Base-by-base conservation (phyloP, 1,140 invertebrate genomes). In the Ladona fulva region DNA sequence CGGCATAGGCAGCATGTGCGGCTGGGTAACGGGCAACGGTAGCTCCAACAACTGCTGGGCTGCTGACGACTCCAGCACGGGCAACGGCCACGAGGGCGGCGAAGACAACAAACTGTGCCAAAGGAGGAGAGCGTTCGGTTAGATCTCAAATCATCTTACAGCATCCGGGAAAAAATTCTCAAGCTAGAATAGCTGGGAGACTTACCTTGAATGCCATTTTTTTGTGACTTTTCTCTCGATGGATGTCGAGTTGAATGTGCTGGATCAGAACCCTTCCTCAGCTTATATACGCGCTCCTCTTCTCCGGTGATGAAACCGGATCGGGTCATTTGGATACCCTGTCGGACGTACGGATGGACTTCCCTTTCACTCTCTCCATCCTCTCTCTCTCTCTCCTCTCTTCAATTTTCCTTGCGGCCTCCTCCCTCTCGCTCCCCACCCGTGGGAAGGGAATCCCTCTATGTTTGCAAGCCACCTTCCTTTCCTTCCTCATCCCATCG, bases 1-100 rank as follows among this genome's bases (percentile, higher is more conserved):
- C n/a, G 44, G 75, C 42, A 74, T 78, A 74, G 8, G 82, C 79
- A 52, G 84, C 83, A 22, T 44, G 78, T 29, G 24, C 25, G 22
- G 77, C 74, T 14, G 52, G 73, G 25, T 29, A 37, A 77, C 74
- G 24, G 42, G 80, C 59, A 7, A 74, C 79, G 42, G 44, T 77
- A 24, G 44, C 19, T 74, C 29, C 19, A 42, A 42, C 78, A 44
- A 29, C 52, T 29, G 37, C 66, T 24, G 78, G 77, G 25, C 74
- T 76, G 74, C 25, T 76, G 73, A 80, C 42, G 77, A 78, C 22
- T 42, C 74, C 78, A 24, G 79, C 80, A 8, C 29, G 42, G 24
- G 77, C 79, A 24, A 76, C 78, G 42, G 78, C 77, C 29, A 80
- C 75, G 22, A 74, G 73, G 75, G 79, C 75, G 75, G 52, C 76